Evolutionary conservation across 2,113 vertebrate species (phyloP).

Genomic region (Microcebus griseorufus): DNA sequence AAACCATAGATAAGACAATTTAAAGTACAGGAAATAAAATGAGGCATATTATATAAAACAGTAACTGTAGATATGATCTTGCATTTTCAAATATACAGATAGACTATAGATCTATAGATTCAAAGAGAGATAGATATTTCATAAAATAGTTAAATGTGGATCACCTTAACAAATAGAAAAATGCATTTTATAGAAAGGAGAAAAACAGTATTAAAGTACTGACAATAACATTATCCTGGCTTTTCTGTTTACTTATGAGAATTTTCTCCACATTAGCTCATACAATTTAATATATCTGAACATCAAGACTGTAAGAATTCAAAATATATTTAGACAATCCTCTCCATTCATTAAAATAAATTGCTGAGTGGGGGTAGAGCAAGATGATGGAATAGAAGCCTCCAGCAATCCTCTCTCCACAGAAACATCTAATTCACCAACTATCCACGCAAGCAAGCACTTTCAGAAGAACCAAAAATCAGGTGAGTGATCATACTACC

Average conservation of each 20-base stretch:
- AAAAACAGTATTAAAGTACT: background rate
- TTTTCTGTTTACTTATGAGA: slow-evolving; percentile 37
- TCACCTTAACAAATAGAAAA: background rate
- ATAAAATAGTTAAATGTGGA: background rate
- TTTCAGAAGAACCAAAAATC: too few species aligned
- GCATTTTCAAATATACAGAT: slow-evolving; percentile 11
- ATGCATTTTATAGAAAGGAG: background rate
- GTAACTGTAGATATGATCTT: background rate
- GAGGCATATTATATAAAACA: background rate
- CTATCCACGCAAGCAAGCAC: too few species aligned
- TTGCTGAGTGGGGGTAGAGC: background rate
- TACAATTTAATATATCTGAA: slow-evolving; percentile 52
- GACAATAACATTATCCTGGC: background rate
- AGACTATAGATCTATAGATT: background rate
- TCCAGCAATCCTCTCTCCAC: too few species aligned
- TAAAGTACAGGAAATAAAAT: slow-evolving; percentile 11
- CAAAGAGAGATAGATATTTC: background rate
- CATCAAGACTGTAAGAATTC: slow-evolving; percentile 12
- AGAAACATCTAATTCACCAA: too few species aligned
- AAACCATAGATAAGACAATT: background rate
- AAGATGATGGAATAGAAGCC: too few species aligned
- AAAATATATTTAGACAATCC: slow-evolving; percentile 37
- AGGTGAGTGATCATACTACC: too few species aligned
- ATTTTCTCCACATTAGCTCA: slow-evolving; percentile 47
- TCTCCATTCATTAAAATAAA: slow-evolving; percentile 58